These are phyloP conservation scores for Melinaea marsaeus DNA, from an alignment of 2,888 invertebrate genomes.

Conservation along the genomic window DNA sequence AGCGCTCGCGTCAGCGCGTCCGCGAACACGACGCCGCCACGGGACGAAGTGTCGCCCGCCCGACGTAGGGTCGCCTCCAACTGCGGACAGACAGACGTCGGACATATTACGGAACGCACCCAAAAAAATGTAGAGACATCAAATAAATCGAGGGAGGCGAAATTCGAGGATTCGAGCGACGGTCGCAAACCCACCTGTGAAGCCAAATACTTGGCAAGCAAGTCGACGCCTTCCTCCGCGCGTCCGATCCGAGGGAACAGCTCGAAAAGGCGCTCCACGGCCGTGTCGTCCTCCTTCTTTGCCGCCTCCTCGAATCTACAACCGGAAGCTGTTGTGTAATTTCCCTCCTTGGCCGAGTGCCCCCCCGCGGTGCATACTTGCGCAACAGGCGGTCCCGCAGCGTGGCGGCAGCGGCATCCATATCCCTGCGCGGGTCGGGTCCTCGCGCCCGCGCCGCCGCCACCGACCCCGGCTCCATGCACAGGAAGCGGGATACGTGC, in stretches of 20 bases:
- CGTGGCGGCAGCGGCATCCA: constrained; percentile 61
- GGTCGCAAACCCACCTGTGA: constrained; percentile 77
- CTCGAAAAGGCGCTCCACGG: constrained; percentile 96
- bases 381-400: constrained; percentile 58
- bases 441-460: constrained; percentile 68
- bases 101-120: neutral
- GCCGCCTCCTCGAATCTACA: constrained; percentile 94
- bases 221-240: constrained; percentile 91
- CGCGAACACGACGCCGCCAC: constrained; percentile 52
- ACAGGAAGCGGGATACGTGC: constrained; percentile 94
- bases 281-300: constrained; percentile 89
- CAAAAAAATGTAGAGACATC: neutral
- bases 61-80: constrained; percentile 47
- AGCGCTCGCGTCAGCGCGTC: constrained; percentile 60
- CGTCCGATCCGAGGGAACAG: constrained; percentile 96
- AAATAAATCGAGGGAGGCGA: neutral
- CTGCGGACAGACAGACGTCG: constrained; percentile 33
- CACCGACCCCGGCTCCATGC: constrained; percentile 92
- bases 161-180: neutral
- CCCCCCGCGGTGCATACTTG: constrained; percentile 77
- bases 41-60: constrained; percentile 41
- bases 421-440: constrained; percentile 59
- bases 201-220: constrained; percentile 92
- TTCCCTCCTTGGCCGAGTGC: constrained; percentile 88
- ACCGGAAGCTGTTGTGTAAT: constrained; percentile 82